Evolutionary conservation across 2,888 invertebrate species (phyloP), one percentile per base, ranked within the genome.

Genomic region (Lottia gigantea): DNA sequence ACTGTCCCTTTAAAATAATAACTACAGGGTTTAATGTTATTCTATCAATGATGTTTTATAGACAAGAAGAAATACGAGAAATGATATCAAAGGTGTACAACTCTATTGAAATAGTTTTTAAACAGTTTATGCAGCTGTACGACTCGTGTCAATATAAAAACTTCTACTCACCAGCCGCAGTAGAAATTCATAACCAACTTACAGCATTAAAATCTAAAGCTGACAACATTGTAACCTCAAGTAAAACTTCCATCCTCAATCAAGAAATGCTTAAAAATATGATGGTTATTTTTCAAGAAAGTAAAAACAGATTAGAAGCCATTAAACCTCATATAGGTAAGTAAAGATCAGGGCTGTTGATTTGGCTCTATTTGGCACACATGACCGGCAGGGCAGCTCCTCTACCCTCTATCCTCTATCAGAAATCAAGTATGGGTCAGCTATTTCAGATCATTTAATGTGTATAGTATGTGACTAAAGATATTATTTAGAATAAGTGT

Each of bases 261-360:
- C 62, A 68, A 40, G 62, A 62, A 46, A 26, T 46, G 12, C 6
- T 62, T 7, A 68, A 45, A 62, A 61, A 68, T 16, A 15, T 68
- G 46, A 68, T 46, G 62, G 62, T 62, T 16, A 19, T 68, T 23
- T 55, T 55, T 55, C 19, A 23, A 45, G 62, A 62, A 23, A 23
- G 62, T 46, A 68, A 62, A 62, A 61, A 62, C 8, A 62, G 61
- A 19, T 14, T 68, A 1, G 46, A 62, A 15, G 62, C 68, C 15
- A 40, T 46, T 6, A 40, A 62, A 14, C 19, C 23, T 23, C 55
- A 55, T 14, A 55, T 55, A 19, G 55, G 55, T 55, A 23, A 12
- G 55, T 55, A 55, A 15, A 19, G n/a, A n/a, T n/a, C n/a, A n/a
- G n/a, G n/a, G n/a, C n/a, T n/a, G n/a, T n/a, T n/a, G n/a, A n/a